A percentile compares a stretch with the other conserved stretches of the same genome.
These are phyloP conservation scores for Microchirus variegatus DNA, from an alignment of 2,797 vertebrate species.

Conservation along the genomic window DNA sequence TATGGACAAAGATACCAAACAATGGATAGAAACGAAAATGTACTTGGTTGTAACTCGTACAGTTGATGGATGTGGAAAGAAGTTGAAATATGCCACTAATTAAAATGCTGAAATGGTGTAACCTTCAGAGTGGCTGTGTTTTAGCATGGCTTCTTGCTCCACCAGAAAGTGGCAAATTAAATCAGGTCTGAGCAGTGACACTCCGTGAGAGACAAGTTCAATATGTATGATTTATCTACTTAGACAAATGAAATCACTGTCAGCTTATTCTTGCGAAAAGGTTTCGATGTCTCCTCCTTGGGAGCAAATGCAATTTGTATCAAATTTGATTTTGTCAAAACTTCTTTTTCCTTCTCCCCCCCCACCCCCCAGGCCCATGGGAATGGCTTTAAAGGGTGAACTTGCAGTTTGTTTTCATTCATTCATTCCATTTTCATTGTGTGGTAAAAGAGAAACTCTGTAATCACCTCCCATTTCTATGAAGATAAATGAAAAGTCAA, in stretches of 20 bases:
- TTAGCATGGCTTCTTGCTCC: slow-evolving; percentile 74
- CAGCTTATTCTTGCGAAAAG: slow-evolving; percentile 80
- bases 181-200: slow-evolving; percentile 82
- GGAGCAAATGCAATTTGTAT: slow-evolving; percentile 81
- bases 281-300: slow-evolving; percentile 75
- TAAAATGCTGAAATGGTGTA: slow-evolving; percentile 80
- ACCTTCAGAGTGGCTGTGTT: slow-evolving; percentile 80
- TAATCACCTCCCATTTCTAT: background rate
- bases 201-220: slow-evolving; percentile 81
- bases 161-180: slow-evolving; percentile 83
- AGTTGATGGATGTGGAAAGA: slow-evolving; percentile 20
- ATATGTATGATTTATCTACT: slow-evolving; percentile 88
- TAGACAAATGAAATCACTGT: slow-evolving; percentile 89
- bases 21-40: slow-evolving; percentile 21
- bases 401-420: slow-evolving; percentile 21
- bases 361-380: slow-evolving; percentile 18
- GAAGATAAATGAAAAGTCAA: no score
- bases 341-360: slow-evolving; percentile 21
- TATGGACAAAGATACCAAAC: slow-evolving; percentile 10
- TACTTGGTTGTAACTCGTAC: slow-evolving; percentile 13
- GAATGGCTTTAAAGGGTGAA: slow-evolving; percentile 34
- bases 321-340: slow-evolving; percentile 74
- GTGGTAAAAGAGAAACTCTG: slow-evolving; percentile 4
- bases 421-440: slow-evolving; percentile 1
- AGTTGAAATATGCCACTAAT: slow-evolving; percentile 55